These are phyloP conservation scores for Rhingia campestris DNA, from an alignment of 2,888 invertebrate genomes.

Conservation along the genomic window DNA sequence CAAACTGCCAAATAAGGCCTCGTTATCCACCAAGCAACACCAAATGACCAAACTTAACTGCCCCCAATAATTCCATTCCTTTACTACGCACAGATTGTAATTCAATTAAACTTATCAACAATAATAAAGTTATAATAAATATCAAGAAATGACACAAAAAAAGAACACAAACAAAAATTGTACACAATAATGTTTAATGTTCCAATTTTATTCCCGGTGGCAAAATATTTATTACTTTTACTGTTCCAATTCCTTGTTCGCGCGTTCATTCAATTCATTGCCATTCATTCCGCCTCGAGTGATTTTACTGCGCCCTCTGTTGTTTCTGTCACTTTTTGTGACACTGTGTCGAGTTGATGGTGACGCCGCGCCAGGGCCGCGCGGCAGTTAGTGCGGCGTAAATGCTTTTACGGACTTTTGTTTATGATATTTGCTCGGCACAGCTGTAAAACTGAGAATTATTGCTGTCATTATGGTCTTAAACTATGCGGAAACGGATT, in stretches of 20 bases:
- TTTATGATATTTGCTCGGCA: slow-evolving; percentile 66
- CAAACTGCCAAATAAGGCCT: not conserved
- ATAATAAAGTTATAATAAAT: slow-evolving; percentile 34
- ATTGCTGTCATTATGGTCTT: slow-evolving; percentile 73
- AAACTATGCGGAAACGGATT: slow-evolving; percentile 73
- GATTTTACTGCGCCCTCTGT: slow-evolving; percentile 66
- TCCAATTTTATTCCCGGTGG: slow-evolving; percentile 67
- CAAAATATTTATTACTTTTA: slow-evolving; percentile 62
- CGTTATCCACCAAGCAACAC: not conserved
- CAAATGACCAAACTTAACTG: slow-evolving; percentile 35
- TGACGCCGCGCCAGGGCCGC: slow-evolving; percentile 9
- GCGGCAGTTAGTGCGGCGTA: slow-evolving; percentile 26
- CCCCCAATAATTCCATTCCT: slow-evolving; percentile 23
- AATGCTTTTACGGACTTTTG: slow-evolving; percentile 71
- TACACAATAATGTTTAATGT: slow-evolving; percentile 66
- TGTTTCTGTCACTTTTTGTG: slow-evolving; percentile 68
- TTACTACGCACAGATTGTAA: slow-evolving; percentile 64
- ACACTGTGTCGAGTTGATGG: not conserved
- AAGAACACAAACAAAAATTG: slow-evolving; percentile 14
- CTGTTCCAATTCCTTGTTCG: slow-evolving; percentile 63
- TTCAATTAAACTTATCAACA: slow-evolving; percentile 74
- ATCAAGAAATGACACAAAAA: not conserved
- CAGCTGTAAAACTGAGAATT: slow-evolving; percentile 71
- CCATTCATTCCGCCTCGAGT: slow-evolving; percentile 69
- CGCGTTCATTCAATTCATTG: slow-evolving; percentile 62